Base-by-base conservation (phyloP, 2,113 vertebrate species). In the Sinocyclocheilus rhinocerous region DNA sequence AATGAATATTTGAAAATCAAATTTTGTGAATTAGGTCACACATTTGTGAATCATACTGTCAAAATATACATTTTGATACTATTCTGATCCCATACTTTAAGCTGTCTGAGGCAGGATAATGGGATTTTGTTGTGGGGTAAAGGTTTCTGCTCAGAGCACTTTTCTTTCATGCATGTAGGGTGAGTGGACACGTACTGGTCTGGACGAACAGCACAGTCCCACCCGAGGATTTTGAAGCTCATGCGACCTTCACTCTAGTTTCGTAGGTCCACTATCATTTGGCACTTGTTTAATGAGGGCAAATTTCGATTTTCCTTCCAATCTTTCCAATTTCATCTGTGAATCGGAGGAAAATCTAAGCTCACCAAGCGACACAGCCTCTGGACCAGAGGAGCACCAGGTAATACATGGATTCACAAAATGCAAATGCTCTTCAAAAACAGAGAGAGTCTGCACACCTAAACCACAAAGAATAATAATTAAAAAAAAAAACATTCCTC, bases 351-450 rank as follows among this genome's bases (percentile, higher is more conserved):
- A 83, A 89, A 92, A 91, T 89, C 75, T 82, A 87, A 89, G 59
- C 86, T 90, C 93, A 81, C 92, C 86, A 92, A 92, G 90, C 90
- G 91, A 93, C 92, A 93, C 84, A 72, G 87, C 81, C 89, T 91
- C 90, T 91, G 89, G 92, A 92, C 90, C 76, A 86, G 90, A 91
- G 90, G 85, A 87, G 91, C 86, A 92, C 86, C 88, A 91, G 87
- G 88, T 92, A 89, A 87, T 92, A 94, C 92, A 93, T 92, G 93
- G 92, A 88, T 92, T 91, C 91, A 90, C 89, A 89, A 90, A 86
- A 92, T 87, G 80, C 77, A 90, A 75, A 81, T 75, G 85, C 88
- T 89, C 84, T 91, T 89, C 89, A 89, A 86, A 89, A 94, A 92
- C 82, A 85, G 61, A 84, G 73, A 81, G n/a, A 88, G 65, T 83